Base-by-base conservation (phyloP, 1,140 invertebrate species). In the Musca vetustissima region DNA sequence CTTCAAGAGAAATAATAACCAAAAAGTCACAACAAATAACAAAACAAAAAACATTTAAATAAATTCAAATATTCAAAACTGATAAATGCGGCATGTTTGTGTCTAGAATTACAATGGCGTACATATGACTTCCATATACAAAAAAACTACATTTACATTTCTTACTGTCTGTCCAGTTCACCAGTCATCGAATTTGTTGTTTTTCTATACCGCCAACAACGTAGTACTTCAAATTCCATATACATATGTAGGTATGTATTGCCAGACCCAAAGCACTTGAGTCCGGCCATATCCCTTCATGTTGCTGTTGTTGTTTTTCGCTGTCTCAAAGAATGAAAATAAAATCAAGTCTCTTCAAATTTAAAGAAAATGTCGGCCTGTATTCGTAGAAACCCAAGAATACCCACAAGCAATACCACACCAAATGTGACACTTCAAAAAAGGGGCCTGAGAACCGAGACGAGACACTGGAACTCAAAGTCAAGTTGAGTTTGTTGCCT, bases 81-180 rank as follows among this genome's bases (percentile, higher is more conserved):
- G 74, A 78, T 74, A 75, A 76, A 78, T 75, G 74, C 75, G 75
- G 77, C 74, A 78, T 75, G 77, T 73, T 78, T 78, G 76, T 73
- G 75, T 76, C 49, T 78, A 77, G 76, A 78, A 78, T 78, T 75
- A 77, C 76, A 78, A 78, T 78, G 75, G 75, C 28, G 57, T 21
- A 61, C n/a, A 61, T 43, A 43, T 61, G 57, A 43, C 13, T 61
- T 36, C 43, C 57, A 61, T 36, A 17, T 17, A 32, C 28, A 28
- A 28, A 28, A 4, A 3, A 28, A 4, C 3, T 28, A 28, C 28
- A 28, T 28, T 43, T n/a, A n/a, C 22, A 57, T 57, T 43, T 43
- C 53, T 28, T 8, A 36, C 17, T 14, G 32, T 59, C 55, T 59
- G 28, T 3, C 28, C 11, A 6, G 6, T 43, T 61, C 36, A 17